Conservation (phyloP, 2,888 invertebrate species). For the Rotaria socialis region DNA sequence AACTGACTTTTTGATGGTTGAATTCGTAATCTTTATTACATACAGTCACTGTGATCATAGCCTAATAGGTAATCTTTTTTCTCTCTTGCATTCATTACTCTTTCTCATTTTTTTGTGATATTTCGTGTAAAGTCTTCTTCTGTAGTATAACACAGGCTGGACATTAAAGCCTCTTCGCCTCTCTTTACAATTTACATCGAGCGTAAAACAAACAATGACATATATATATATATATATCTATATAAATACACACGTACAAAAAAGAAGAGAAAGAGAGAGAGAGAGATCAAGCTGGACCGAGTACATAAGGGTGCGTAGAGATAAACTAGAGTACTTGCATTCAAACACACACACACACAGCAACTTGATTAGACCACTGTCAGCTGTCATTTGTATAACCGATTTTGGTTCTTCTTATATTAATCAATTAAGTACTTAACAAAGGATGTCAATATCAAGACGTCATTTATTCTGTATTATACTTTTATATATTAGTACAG, state of each 20-base stretch:
- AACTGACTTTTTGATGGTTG: not conserved
- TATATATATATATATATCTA: not conserved
- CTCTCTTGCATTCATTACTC: not conserved
- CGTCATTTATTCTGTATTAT: not conserved
- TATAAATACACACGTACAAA: not conserved
- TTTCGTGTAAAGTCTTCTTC: not conserved
- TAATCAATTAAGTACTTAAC: not conserved
- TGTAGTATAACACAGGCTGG: not conserved
- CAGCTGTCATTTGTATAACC: not conserved
- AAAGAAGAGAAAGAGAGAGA: not conserved
- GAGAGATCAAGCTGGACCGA: not conserved
- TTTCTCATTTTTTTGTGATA: not conserved
- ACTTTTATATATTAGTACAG: not conserved
- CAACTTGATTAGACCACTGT: not conserved
- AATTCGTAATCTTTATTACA: not conserved
- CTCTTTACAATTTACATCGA: not conserved
- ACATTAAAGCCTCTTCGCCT: not conserved
- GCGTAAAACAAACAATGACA: conserved; percentile 17
- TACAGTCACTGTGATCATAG: not conserved
- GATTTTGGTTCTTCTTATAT: not conserved
- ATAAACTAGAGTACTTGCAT: not conserved
- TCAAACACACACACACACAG: not conserved
- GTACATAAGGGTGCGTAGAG: not conserved
- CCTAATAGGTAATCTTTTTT: conserved; percentile 9
- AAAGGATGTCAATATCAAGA: not conserved